Conservation (phyloP, 2,797 vertebrate species). For the Typhlichthys subterraneus region DNA sequence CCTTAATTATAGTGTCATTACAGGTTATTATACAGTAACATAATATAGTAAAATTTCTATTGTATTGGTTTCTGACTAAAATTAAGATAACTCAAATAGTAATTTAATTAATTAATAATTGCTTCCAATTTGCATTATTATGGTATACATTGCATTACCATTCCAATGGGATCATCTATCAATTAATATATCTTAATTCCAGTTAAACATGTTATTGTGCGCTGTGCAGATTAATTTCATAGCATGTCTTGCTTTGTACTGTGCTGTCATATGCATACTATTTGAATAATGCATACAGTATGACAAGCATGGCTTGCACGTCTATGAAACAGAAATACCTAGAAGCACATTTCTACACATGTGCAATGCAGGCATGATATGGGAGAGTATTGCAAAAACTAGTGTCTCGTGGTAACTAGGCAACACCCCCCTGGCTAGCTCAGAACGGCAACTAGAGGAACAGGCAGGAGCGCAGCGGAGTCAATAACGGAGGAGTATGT, state of each 20-base stretch:
- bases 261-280: too few species aligned
- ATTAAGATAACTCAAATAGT: background rate
- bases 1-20: background rate
- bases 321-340: too few species aligned
- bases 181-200: too few species aligned
- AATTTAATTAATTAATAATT: background rate
- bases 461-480: conserved; percentile 3
- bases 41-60: background rate
- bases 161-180: too few species aligned
- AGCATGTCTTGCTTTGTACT: background rate
- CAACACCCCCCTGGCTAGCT: conserved; percentile 6
- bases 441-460: background rate
- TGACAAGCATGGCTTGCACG: too few species aligned
- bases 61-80: background rate
- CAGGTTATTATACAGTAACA: background rate
- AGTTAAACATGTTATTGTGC: too few species aligned
- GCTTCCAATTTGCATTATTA: background rate
- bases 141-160: too few species aligned
- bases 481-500: conserved; percentile 10
- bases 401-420: conserved; percentile 4
- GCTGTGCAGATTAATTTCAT: too few species aligned
- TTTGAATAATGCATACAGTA: too few species aligned
- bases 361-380: too few species aligned
- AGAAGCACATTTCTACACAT: too few species aligned
- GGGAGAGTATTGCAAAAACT: background rate